These are phyloP conservation scores for Neopelma chrysocephalum DNA, from an alignment of 2,797 vertebrate species.

Conservation along the genomic window DNA sequence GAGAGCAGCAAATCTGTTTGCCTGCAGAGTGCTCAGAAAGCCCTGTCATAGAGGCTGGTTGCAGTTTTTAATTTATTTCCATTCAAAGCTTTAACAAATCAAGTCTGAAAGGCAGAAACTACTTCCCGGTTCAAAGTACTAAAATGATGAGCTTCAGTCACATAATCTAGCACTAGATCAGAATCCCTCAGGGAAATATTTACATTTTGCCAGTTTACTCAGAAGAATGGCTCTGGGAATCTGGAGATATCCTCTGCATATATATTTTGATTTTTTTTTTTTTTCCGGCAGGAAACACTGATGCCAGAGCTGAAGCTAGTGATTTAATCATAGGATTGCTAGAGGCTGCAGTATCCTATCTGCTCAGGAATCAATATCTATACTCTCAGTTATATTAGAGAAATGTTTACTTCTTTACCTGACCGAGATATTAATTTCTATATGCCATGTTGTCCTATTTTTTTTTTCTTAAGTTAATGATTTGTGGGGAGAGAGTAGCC, in stretches of 20 bases:
- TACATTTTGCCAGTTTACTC: constrained; percentile 73
- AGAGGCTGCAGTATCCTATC: constrained; percentile 69
- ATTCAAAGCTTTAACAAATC: constrained; percentile 47
- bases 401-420: constrained; percentile 67
- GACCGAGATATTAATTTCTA: constrained; percentile 75
- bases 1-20: not conserved
- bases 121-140: constrained; percentile 47
- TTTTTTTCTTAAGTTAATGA: constrained; percentile 12
- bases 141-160: constrained; percentile 69
- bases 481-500: constrained; percentile 19
- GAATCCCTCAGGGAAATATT: constrained; percentile 69
- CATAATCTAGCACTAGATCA: constrained; percentile 71
- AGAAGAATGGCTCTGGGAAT: constrained; percentile 64
- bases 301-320: constrained; percentile 63
- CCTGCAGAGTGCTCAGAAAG: not conserved
- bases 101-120: constrained; percentile 59
- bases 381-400: constrained; percentile 70
- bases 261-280: not conserved
- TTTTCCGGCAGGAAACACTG: constrained; percentile 66
- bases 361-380: constrained; percentile 75
- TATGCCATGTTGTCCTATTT: constrained; percentile 21
- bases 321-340: constrained; percentile 78
- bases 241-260: constrained; percentile 62
- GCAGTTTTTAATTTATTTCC: constrained; percentile 48
- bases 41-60: not conserved